Conservation (phyloP, 2,797 vertebrate genomes). For the Enteromius trimaculatus region DNA sequence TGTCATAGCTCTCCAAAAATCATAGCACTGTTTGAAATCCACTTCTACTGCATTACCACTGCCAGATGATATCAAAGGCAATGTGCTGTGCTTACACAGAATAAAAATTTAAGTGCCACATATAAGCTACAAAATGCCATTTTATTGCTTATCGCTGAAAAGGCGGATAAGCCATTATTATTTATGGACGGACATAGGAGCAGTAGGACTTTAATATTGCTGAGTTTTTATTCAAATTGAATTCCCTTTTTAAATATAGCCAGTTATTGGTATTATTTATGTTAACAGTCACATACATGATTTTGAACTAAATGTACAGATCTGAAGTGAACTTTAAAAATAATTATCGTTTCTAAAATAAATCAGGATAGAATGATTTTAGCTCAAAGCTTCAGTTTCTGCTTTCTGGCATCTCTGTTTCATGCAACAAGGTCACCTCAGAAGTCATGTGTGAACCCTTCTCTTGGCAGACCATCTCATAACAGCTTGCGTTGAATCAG, state of each 20-base stretch:
- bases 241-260: background rate
- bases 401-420: constrained; percentile 24
- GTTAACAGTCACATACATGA: background rate
- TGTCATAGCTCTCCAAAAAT: constrained; percentile 56
- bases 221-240: background rate
- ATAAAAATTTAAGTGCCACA: constrained; percentile 35
- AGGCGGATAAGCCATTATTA: constrained; percentile 3
- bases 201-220: background rate
- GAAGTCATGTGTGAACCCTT: background rate
- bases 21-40: constrained; percentile 47
- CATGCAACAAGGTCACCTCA: background rate
- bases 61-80: constrained; percentile 44
- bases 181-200: background rate
- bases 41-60: constrained; percentile 50
- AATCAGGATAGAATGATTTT: background rate
- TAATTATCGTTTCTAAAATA: background rate
- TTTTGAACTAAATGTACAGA: background rate
- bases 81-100: constrained; percentile 32
- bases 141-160: constrained; percentile 21
- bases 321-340: background rate
- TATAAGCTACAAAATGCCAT: constrained; percentile 32
- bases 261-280: background rate
- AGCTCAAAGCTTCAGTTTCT: constrained; percentile 13
- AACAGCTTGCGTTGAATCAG: constrained; percentile 6
- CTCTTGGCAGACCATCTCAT: constrained; percentile 6